Evolutionary conservation across 2,797 vertebrate genomes (phyloP).

Genomic region (Notamacropus eugenii): DNA sequence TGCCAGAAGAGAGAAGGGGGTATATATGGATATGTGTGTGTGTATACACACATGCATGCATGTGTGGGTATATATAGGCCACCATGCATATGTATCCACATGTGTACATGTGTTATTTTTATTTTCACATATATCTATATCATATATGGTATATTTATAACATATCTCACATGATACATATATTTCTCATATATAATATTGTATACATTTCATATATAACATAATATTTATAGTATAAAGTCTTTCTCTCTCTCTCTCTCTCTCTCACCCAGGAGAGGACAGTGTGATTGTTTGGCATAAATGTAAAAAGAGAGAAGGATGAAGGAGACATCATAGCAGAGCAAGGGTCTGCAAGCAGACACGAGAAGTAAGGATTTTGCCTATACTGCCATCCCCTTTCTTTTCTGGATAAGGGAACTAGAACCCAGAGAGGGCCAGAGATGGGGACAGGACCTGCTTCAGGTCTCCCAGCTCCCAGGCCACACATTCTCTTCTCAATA

Average conservation of each 20-base stretch:
- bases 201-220: not conserved
- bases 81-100: not conserved
- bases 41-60: too few relatives aligned
- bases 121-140: not conserved
- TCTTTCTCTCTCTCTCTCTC: too few relatives aligned
- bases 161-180: not conserved
- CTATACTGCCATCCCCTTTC: not conserved
- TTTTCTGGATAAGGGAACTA: too few relatives aligned
- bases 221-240: not conserved
- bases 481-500: not conserved
- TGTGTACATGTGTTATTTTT: not conserved
- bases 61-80: too few relatives aligned
- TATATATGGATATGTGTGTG: not conserved
- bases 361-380: not conserved
- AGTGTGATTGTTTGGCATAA: not conserved
- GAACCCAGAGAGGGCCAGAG: not conserved
- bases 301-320: not conserved
- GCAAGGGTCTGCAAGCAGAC: not conserved
- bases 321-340: not conserved
- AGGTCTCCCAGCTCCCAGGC: not conserved
- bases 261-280: not conserved
- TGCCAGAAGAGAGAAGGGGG: not conserved
- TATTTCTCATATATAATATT: not conserved
- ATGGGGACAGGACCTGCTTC: not conserved
- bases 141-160: too few relatives aligned